These are phyloP conservation scores for Lithophane semibrunnea DNA, from an alignment of 2,888 invertebrate species.

Conservation along the genomic window DNA sequence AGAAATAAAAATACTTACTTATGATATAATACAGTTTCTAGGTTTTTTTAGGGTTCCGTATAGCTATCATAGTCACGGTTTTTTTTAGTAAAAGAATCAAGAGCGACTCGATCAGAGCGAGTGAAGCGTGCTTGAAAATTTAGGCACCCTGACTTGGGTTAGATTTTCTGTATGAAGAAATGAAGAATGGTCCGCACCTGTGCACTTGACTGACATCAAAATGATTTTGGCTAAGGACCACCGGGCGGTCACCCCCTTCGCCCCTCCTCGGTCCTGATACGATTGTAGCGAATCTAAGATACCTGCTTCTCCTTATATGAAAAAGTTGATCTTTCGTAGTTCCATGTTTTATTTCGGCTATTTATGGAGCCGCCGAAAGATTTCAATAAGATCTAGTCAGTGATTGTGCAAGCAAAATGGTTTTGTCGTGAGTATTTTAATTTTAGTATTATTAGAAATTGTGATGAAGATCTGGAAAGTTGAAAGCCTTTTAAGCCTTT, in stretches of 20 bases:
- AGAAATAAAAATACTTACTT: too few relatives aligned
- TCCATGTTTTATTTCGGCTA: conserved; percentile 32
- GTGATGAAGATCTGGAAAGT: background rate
- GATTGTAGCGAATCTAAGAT: background rate
- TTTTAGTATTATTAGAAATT: background rate
- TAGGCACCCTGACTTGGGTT: background rate
- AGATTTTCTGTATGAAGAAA: background rate
- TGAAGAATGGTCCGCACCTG: too few relatives aligned
- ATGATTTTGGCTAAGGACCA: too few relatives aligned
- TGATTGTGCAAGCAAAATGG: conserved; percentile 36
- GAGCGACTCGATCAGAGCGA: too few relatives aligned
- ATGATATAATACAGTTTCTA: too few relatives aligned
- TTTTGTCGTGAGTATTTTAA: conserved; percentile 32
- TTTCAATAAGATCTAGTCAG: conserved; percentile 11
- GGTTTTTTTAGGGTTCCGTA: too few relatives aligned
- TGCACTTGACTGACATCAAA: background rate
- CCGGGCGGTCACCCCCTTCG: too few relatives aligned
- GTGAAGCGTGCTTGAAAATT: background rate
- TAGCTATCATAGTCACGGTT: too few relatives aligned
- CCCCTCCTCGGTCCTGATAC: background rate
- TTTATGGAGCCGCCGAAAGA: conserved; percentile 16
- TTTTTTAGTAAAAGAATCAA: background rate
- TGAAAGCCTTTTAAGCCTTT: background rate
- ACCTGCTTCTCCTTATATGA: background rate
- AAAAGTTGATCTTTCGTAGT: conserved; percentile 29